phyloP scores from a whole-genome alignment of 1,140 invertebrate genomes.

The Leptoteleia sp. region DNA sequence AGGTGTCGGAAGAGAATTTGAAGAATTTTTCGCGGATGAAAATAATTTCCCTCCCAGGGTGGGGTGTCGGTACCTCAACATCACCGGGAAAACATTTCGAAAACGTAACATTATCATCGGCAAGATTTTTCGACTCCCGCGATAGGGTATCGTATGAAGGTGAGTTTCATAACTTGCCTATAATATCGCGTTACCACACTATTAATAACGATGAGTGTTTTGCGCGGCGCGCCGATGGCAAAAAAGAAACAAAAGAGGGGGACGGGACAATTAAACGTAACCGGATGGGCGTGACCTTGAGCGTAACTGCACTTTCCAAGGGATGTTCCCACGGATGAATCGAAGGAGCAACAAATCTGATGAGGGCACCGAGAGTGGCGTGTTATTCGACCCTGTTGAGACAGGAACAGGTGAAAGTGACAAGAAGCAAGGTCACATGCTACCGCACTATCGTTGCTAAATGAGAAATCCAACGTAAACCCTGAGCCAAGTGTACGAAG shows the following conservation, averaged over 20 bases:
- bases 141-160: slow-evolving; percentile 22
- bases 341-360: slow-evolving; percentile 43
- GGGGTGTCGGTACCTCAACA: no score
- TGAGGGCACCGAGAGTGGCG: slow-evolving; percentile 37
- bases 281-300: slow-evolving; percentile 38
- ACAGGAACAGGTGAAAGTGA: slow-evolving; percentile 75
- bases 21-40: no score
- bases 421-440: slow-evolving; percentile 74
- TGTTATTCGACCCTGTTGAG: slow-evolving; percentile 64
- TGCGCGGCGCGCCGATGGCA: neutral
- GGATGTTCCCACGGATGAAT: slow-evolving; percentile 41
- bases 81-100: slow-evolving; percentile 18
- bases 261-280: slow-evolving; percentile 17
- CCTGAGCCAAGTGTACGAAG: slow-evolving; percentile 37
- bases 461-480: slow-evolving; percentile 72
- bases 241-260: no score
- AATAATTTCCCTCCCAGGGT: no score
- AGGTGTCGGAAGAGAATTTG: no score
- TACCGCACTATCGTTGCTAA: slow-evolving; percentile 66
- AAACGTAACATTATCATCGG: slow-evolving; percentile 38
- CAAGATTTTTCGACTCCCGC: slow-evolving; percentile 26
- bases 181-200: slow-evolving; percentile 24
- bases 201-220: slow-evolving; percentile 14
- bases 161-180: slow-evolving; percentile 28
- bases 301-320: slow-evolving; percentile 29